Evolutionary conservation across 1,140 invertebrate genomes (phyloP), one percentile per base, ranked within the genome.

Genomic region (Apis florea): DNA sequence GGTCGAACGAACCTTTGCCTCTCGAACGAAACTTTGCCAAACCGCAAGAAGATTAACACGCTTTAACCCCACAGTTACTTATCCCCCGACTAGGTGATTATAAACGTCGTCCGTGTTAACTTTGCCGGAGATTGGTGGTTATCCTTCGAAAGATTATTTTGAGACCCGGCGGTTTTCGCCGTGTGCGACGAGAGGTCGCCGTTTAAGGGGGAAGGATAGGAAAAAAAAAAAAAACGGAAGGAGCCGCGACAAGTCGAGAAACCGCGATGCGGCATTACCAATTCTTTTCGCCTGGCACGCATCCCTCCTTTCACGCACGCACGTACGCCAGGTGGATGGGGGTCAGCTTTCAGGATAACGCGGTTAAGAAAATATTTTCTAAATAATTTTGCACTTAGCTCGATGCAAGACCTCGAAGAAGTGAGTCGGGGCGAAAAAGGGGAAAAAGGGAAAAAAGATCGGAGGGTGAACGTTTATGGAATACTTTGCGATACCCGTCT

Each of bases 281-380:
- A 92, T 92, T 92, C 90, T 91, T 91, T 92, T 92, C 90, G 75
- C 85, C 84, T 56, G 61, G 58, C 74, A 79, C 54, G 67, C 47
- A 66, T 31, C 72, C 70, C 66, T 70, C 74, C 63, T 68, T 83
- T 68, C 59, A 77, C 67, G 59, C 54, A 80, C 64, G 68, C 81
- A 84, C 82, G 87, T 89, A 87, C 31, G 54, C 82, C 73, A 85
- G 73, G 24, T 56, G 21, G 87, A 84, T n/a, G 31, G 72, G 74
- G 91, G 90, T 93, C 89, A 92, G 90, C 92, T 92, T 91, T 93
- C 90, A 90, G 84, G 87, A 68, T 93, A 93, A 93, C 89, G 85
- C 15, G 90, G 90, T 93, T 93, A 93, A 91, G 90, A 91, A 92
- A 93, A 93, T 93, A 92, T 93, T 93, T 93, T 92, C 87, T 93